Base-by-base conservation (phyloP, 2,888 invertebrate species). In the Yponomeuta plumbellus region DNA sequence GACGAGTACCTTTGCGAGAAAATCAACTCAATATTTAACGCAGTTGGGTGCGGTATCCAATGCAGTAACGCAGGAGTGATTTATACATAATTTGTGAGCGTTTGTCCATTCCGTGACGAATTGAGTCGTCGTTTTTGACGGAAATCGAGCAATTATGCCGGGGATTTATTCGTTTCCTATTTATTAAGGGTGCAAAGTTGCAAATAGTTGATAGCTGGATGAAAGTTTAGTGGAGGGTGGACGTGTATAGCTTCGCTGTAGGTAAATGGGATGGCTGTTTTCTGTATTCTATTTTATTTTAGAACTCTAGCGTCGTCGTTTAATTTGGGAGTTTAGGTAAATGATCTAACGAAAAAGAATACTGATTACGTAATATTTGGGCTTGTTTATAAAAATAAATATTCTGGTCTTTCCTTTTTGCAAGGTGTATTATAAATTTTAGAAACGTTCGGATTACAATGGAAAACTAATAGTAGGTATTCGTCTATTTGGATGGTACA, bases 91-190 rank as follows among this genome's bases (percentile, higher is more conserved):
- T 67, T 70, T 66, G 68, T 67, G 66, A 66, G 73, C 74, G 76
- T 79, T 80, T 79, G 84, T 83, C 81, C 78, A 79, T 75, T 73
- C 80, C 77, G 76, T 80, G 80, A 79, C 86, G 77, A 82, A 88
- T 86, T 80, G 83, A 84, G 77, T 83, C 77, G 81, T 85, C 78
- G 76, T 76, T 82, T 81, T 80, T 71, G 75, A 70, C 82, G 85
- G 88, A 90, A 88, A 89, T 89, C 78, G 86, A 85, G 80, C 86
- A 84, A 90, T 89, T 88, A 83, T 73, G 71, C 69, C 72, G 77
- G 76, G 81, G 83, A 88, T 86, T 84, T 84, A 85, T 84, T 77
- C 77, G 79, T 78, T 82, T 82, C 80, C 79, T 80, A 82, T 79
- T 79, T 80, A 76, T 81, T 79, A 75, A 76, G 83, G 81, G 79